Percentiles rank a stretch among this genome's conserved stretches.
Conservation (phyloP, 2,888 invertebrate species). For the Tipula unca region DNA sequence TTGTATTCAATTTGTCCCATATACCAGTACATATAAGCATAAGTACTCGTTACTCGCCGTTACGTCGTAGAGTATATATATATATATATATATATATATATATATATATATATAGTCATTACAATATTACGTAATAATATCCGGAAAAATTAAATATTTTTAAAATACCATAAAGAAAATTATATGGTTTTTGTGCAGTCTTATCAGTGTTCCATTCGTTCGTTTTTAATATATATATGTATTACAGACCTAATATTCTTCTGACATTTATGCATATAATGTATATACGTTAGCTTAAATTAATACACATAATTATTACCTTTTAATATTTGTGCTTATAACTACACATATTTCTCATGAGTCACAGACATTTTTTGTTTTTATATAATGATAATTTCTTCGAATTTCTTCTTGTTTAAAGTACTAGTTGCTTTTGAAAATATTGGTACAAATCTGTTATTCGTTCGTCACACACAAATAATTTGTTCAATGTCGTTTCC, state of each 20-base stretch:
- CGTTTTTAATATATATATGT: background rate
- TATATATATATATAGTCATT: background rate
- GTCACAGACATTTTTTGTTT: background rate
- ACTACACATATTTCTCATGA: background rate
- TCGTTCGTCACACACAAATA: background rate
- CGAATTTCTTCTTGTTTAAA: background rate
- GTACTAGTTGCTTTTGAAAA: background rate
- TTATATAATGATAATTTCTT: background rate
- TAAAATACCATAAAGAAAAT: background rate
- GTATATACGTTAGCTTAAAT: background rate
- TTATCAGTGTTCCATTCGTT: background rate
- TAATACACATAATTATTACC: background rate
- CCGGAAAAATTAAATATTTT: background rate
- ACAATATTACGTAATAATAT: background rate
- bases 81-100: no score
- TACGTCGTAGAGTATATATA: background rate
- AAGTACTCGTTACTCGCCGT: background rate
- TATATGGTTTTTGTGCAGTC: background rate
- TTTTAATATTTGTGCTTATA: background rate
- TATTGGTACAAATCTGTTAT: background rate
- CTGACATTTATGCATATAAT: background rate
- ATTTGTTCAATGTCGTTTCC: background rate
- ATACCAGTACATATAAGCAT: background rate
- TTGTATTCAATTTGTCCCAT: background rate
- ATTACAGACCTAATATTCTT: background rate